Conservation (phyloP, 2,888 invertebrate genomes). For the Agapostemon virescens region DNA sequence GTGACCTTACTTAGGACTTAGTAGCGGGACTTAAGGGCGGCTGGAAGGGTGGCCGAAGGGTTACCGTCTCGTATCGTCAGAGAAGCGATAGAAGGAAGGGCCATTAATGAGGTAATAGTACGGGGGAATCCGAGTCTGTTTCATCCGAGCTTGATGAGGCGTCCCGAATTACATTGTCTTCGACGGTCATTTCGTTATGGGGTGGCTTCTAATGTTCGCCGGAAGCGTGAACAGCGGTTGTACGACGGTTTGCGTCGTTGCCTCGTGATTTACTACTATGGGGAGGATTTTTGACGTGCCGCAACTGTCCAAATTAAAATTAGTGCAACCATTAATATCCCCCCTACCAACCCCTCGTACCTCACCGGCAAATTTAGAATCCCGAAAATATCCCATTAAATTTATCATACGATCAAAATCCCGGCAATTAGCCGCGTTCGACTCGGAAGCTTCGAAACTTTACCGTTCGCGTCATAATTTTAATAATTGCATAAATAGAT, state of each 20-base stretch:
- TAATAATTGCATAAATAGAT: background rate
- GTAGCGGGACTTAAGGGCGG: slow-evolving; percentile 59
- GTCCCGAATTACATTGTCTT: slow-evolving; percentile 82
- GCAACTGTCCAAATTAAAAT: background rate
- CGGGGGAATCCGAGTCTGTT: slow-evolving; percentile 68
- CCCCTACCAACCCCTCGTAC: background rate
- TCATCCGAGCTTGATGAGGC: slow-evolving; percentile 78
- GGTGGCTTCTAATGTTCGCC: slow-evolving; percentile 39
- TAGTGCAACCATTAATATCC: background rate
- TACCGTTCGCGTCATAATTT: background rate
- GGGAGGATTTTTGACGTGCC: slow-evolving; percentile 4
- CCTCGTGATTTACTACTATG: slow-evolving; percentile 15
- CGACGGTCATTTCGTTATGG: slow-evolving; percentile 79
- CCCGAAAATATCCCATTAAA: background rate
- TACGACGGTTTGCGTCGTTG: slow-evolving; percentile 28
- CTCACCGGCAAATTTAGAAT: background rate
- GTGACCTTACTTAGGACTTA: slow-evolving; percentile 78
- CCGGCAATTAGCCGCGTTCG: background rate
- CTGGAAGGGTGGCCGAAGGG: slow-evolving; percentile 59
- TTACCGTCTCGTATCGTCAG: slow-evolving; percentile 65
- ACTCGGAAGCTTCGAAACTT: no score
- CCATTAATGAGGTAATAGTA: slow-evolving; percentile 79
- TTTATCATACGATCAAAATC: background rate
- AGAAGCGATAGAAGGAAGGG: slow-evolving; percentile 45
- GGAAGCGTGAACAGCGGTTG: slow-evolving; percentile 45